Evolutionary conservation across 2,797 vertebrate species (phyloP), one percentile per base, ranked within the genome.

Genomic region (Amphiprion clarkii): DNA sequence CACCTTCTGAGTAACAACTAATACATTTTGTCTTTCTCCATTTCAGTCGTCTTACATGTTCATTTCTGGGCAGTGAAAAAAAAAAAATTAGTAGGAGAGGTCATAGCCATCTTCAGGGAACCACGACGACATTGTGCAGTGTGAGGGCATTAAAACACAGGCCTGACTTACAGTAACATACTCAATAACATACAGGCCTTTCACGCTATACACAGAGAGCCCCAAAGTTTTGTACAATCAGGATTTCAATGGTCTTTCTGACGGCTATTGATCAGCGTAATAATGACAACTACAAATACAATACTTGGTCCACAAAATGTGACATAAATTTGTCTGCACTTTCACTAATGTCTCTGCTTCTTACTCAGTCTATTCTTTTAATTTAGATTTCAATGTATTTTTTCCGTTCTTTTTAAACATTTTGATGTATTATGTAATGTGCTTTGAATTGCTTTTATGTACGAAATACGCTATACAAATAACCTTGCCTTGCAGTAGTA

Each of bases 161-260:
- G 61, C 73, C 62, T 59, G 67, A 71, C 74, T 74, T 74, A 83
- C 72, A 81, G 86, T 16, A 78, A 69, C 78, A 51, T 49, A 55
- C 64, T 51, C 57, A 81, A 54, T 27, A 27, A 63, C 59, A 81
- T 42, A 78, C 57, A 69, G 54, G 83, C 65, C 71, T 86, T 83
- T 84, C 64, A 52, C 61, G 78, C 75, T 76, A 81, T 78, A 82
- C 79, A 78, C 54, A 74, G 39, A 61, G 46, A 71, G 70, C 62
- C 78, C 63, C 63, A 75, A 23, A 78, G 65, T 67, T 73, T 39
- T 64, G 75, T 81, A 86, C 74, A 72, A 82, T 82, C 68, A 69
- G 78, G 76, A 87, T 84, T 80, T 85, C 56, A 84, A 64, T 71
- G 39, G 68, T 40, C 40, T 31, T 31, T 31, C 61, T 72, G 33